phyloP scores from a whole-genome alignment of 1,140 invertebrate species.

The Leptonema lineaticorne region DNA sequence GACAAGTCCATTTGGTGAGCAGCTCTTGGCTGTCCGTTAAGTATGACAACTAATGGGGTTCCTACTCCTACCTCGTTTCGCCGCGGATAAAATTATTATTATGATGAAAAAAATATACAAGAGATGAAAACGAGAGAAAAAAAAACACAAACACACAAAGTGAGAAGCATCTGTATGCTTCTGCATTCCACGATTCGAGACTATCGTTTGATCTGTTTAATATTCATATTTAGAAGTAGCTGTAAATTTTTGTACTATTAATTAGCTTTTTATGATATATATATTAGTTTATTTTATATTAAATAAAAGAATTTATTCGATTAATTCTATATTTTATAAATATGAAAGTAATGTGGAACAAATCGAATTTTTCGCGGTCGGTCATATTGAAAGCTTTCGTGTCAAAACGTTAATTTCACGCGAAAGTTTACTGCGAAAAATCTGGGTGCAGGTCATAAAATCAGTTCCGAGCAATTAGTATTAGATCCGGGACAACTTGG shows the following conservation, averaged over 20 bases:
- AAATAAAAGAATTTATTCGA: too few relatives aligned
- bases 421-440: too few relatives aligned
- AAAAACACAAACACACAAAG: background rate
- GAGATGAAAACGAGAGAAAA: background rate
- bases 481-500: background rate
- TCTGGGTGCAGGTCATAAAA: conserved; percentile 15
- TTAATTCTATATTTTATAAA: too few relatives aligned
- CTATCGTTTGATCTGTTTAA: too few relatives aligned
- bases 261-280: too few relatives aligned
- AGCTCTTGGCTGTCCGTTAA: conserved; percentile 8
- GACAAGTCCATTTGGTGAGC: conserved; percentile 18
- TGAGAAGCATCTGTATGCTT: background rate
- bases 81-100: background rate
- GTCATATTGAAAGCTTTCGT: background rate
- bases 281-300: too few relatives aligned
- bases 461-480: conserved; percentile 24
- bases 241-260: too few relatives aligned
- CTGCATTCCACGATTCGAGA: conserved; percentile 15
- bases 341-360: too few relatives aligned
- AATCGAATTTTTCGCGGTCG: background rate
- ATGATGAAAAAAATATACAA: conserved; percentile 1
- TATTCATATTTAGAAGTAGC: too few relatives aligned
- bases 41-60: conserved; percentile 16
- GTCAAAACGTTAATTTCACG: background rate
- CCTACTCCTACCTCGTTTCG: background rate